Percentiles rank a stretch among this genome's conserved stretches.
phyloP scores from a whole-genome alignment of 2,888 invertebrate species.

The Alitta virens region DNA sequence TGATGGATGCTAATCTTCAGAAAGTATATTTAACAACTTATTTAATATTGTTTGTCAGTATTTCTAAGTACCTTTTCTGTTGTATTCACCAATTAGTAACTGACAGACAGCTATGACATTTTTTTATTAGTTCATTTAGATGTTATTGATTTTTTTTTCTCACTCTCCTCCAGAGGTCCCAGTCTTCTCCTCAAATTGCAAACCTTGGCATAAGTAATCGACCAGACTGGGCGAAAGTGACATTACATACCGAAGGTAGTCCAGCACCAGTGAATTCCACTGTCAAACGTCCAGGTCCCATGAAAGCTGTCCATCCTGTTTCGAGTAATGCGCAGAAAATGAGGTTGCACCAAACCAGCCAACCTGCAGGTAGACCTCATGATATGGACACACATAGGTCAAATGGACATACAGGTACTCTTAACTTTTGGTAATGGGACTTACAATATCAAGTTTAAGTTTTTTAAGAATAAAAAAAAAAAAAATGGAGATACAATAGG shows the following conservation, averaged over 20 bases:
- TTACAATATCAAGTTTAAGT: too few relatives aligned
- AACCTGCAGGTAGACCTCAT: not conserved
- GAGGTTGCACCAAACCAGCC: not conserved
- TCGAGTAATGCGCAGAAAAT: too few relatives aligned
- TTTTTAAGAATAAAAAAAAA: too few relatives aligned
- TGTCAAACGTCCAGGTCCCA: constrained; percentile 1
- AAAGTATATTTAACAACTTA: too few relatives aligned
- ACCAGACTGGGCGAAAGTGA: constrained; percentile 18
- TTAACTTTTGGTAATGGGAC: too few relatives aligned
- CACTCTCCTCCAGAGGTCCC: constrained; percentile 9
- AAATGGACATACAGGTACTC: not conserved
- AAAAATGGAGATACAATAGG: too few relatives aligned
- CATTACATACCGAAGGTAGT: not conserved
- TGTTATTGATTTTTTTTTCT: not conserved
- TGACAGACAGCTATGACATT: too few relatives aligned
- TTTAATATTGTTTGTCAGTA: too few relatives aligned
- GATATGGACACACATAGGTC: not conserved
- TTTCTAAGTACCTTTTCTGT: too few relatives aligned
- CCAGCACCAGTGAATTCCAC: not conserved
- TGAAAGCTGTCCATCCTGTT: not conserved
- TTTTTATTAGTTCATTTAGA: too few relatives aligned
- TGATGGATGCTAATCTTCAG: too few relatives aligned
- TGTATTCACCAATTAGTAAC: too few relatives aligned
- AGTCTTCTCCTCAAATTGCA: constrained; percentile 2
- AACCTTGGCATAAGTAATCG: not conserved